Conservation (phyloP, 2,888 invertebrate species). For the Galerucella calmariensis region DNA sequence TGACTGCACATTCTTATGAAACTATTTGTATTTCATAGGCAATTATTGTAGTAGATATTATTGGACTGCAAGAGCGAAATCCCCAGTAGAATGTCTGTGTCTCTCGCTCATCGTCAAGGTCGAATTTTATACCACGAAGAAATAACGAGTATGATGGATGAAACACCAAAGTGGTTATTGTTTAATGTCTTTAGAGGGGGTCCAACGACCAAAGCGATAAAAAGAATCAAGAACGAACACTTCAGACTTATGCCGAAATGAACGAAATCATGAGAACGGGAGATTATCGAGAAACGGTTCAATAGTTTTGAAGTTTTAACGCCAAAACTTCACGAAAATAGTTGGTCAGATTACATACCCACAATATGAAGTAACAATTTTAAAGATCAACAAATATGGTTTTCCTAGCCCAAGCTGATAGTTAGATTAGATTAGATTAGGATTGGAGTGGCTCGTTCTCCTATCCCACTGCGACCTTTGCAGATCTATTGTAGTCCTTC, state of each 20-base stretch:
- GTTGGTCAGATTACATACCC: too few relatives aligned
- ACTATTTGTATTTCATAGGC: background rate
- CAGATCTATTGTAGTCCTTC: too few relatives aligned
- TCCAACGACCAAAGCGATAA: conserved; percentile 47
- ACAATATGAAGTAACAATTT: too few relatives aligned
- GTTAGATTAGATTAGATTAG: too few relatives aligned
- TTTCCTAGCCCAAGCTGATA: too few relatives aligned
- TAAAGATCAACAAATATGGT: too few relatives aligned
- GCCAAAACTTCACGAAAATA: background rate
- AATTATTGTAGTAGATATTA: background rate
- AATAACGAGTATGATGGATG: conserved; percentile 59
- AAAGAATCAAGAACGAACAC: conserved; percentile 39
- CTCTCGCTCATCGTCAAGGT: conserved; percentile 46
- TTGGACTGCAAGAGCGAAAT: background rate
- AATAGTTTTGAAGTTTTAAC: background rate
- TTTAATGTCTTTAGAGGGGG: conserved; percentile 64
- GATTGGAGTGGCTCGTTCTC: too few relatives aligned
- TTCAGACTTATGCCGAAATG: conserved; percentile 9
- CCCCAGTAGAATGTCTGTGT: conserved; percentile 3
- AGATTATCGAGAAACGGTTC: background rate
- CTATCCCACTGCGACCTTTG: too few relatives aligned
- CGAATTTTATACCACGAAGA: conserved; percentile 28
- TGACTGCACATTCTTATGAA: too few relatives aligned
- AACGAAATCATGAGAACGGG: conserved; percentile 3
- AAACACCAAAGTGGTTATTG: conserved; percentile 65